Evolutionary conservation across 2,888 invertebrate genomes (phyloP).

Genomic region (Rhagium mordax): DNA sequence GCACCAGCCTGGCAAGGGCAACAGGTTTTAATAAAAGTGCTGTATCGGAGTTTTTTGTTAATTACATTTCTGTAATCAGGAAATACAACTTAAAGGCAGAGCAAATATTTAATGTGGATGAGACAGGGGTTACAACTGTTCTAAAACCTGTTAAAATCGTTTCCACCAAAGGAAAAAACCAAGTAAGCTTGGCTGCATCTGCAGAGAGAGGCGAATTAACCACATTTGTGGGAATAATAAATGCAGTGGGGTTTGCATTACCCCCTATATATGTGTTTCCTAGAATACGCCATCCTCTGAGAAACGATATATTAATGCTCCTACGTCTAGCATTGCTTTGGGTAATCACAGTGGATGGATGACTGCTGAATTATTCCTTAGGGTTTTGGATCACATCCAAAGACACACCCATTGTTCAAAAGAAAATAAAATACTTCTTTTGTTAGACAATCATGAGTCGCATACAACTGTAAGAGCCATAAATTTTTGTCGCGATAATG

Average conservation of each 20-base stretch:
- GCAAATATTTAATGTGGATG: conserved; percentile 11
- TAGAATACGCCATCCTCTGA: not conserved
- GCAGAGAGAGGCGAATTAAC: not conserved
- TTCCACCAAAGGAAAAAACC: not conserved
- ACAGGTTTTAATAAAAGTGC: not conserved
- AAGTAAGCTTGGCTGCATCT: not conserved
- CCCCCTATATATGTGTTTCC: conserved; percentile 1
- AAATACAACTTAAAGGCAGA: not conserved
- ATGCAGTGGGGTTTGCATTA: not conserved
- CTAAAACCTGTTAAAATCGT: not conserved
- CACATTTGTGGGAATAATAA: not conserved
- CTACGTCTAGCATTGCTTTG: not conserved
- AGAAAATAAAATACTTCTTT: not conserved
- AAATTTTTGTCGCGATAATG: not conserved
- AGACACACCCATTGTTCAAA: not conserved
- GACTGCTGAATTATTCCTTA: not conserved
- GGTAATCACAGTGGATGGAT: not conserved
- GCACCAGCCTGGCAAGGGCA: not conserved
- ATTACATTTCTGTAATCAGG: not conserved
- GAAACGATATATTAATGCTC: not conserved
- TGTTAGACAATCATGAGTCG: not conserved
- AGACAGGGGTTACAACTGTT: not conserved
- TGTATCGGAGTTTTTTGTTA: not conserved
- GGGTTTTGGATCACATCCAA: not conserved
- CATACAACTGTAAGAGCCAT: not conserved